These are phyloP conservation scores for Cryptophagus acutangulus DNA, from an alignment of 2,888 invertebrate species.

Conservation along the genomic window DNA sequence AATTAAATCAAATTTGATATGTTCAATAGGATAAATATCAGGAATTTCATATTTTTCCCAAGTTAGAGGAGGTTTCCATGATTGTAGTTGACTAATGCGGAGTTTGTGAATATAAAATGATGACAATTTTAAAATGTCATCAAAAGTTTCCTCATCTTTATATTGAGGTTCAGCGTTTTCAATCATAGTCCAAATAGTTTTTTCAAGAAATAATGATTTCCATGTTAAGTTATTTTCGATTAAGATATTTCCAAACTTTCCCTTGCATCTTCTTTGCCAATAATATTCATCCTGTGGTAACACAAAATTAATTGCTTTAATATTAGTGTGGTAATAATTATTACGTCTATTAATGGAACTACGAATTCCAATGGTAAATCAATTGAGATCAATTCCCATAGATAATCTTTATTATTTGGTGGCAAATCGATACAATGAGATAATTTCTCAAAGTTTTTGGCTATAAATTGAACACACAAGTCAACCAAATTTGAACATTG, in stretches of 20 bases:
- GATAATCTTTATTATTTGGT: constrained; percentile 54
- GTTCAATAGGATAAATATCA: constrained; percentile 48
- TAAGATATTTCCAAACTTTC: constrained; percentile 35
- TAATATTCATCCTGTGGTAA: constrained; percentile 61
- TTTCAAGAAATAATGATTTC: constrained; percentile 45
- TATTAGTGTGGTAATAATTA: constrained; percentile 10
- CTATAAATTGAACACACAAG: constrained; percentile 51
- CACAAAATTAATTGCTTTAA: too few relatives aligned
- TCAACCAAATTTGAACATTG: constrained; percentile 49
- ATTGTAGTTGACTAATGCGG: constrained; percentile 52
- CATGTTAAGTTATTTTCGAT: constrained; percentile 40
- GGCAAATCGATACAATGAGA: constrained; percentile 55
- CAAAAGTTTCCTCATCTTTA: constrained; percentile 41
- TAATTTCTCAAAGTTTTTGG: constrained; percentile 50
- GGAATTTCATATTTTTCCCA: constrained; percentile 44
- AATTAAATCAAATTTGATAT: constrained; percentile 56
- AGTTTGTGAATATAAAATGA: constrained; percentile 53
- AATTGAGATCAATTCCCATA: constrained; percentile 58
- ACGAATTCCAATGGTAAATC: constrained; percentile 56
- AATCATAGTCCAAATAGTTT: constrained; percentile 40
- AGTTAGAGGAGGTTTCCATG: constrained; percentile 51
- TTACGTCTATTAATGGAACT: constrained; percentile 53
- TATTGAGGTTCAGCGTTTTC: constrained; percentile 45
- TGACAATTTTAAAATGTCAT: constrained; percentile 36
- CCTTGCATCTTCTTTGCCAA: constrained; percentile 56